Conservation (phyloP, 2,113 vertebrate genomes). For the Recurvirostra avosetta region DNA sequence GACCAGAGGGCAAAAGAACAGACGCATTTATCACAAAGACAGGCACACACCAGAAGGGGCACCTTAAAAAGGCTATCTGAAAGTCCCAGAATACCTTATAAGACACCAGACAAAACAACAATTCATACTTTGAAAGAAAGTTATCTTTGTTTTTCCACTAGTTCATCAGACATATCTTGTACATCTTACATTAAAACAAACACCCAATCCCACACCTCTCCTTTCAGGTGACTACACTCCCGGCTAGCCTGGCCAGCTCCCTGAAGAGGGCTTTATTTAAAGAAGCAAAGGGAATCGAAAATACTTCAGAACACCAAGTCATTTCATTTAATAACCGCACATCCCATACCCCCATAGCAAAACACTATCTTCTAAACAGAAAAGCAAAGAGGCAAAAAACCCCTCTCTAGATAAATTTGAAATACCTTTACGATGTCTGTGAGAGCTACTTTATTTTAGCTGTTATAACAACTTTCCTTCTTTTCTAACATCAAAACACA, state of each 20-base stretch:
- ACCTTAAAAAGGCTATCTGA: not conserved
- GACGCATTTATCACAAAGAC: not conserved
- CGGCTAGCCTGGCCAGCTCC: not conserved
- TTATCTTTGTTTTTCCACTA: not conserved
- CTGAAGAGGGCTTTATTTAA: not conserved
- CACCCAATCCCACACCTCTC: not conserved
- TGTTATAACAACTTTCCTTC: not conserved
- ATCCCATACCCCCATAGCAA: not conserved
- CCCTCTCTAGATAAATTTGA: not conserved
- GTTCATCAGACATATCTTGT: not conserved
- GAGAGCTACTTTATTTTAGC: not conserved
- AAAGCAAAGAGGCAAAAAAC: not conserved
- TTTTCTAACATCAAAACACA: not conserved
- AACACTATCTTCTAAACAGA: not conserved
- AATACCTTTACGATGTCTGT: not conserved
- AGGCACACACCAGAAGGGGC: not conserved
- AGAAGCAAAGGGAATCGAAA: not conserved
- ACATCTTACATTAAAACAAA: not conserved
- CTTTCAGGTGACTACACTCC: not conserved
- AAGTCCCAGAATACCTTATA: not conserved
- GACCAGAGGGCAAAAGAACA: not conserved
- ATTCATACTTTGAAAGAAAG: not conserved
- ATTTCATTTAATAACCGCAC: not conserved
- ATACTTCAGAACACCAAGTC: not conserved
- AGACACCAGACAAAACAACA: not conserved